Evolutionary conservation across 2,888 invertebrate genomes (phyloP), one percentile per base, ranked within the genome.

Genomic region (Scaptomyza reducta): DNA sequence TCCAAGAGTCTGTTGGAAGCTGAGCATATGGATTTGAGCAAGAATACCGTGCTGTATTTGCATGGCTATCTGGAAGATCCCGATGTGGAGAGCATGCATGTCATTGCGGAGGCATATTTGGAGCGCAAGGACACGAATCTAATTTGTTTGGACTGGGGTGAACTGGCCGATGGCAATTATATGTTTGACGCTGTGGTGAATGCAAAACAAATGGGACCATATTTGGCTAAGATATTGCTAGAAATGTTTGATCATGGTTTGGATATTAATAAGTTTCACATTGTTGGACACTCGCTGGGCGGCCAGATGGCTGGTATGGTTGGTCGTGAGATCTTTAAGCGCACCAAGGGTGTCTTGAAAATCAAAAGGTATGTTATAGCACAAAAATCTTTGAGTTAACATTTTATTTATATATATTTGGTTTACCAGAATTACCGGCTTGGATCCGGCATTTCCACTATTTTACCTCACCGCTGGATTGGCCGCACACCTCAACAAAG

Each of bases 391-490:
- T 5, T 6, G 10, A 44, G 18, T 22, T 5, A 0, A 25, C 10
- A 16, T n/a, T 35, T 25, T 25, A 25, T 35, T 25, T 25, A 25
- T 2, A 18, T 27, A 38, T 5, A 56, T 14, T 2, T 18, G 4
- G 3, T 38, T 9, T 42, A 1, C 7, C 16, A 94, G 94, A 85
- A 89, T 94, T 82, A 93, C 94, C 70, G 94, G 93, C 2, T 91
- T 94, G 62, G 94, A 94, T 83, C 94, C 94, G 14, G 94, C 94
- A 10, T 94, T 94, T 85, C 94, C 94, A 33, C 92, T 92, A 7
- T 94, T 94, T 84, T 94, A 94, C 77, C 77, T 82, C 31, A 81
- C 77, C 6, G 68, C 79, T 27, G 72, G 76, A 10, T 27, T 89
- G 6, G 58, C 75, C 2, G 25, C 61, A 3, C 94, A 94, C 73